Evolutionary conservation across 2,797 vertebrate genomes (phyloP).

Genomic region (Fratercula arctica): DNA sequence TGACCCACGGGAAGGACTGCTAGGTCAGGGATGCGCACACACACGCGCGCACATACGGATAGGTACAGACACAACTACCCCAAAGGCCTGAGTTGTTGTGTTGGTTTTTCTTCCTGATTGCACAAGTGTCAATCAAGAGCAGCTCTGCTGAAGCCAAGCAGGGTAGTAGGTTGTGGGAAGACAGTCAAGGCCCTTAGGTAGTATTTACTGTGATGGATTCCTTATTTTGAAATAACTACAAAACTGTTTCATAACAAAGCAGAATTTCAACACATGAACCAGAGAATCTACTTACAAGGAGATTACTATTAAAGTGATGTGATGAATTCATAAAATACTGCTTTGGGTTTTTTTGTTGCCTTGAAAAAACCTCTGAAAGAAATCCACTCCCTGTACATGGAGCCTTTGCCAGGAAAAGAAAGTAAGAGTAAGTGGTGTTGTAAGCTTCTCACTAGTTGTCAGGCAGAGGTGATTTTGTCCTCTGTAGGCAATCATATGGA

Average conservation of each 20-base stretch:
- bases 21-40: neutral
- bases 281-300: neutral
- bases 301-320: too few relatives aligned
- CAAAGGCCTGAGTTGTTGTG: neutral
- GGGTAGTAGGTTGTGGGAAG: neutral
- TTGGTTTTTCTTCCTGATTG: neutral
- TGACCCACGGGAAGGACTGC: neutral
- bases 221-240: conserved; percentile 17
- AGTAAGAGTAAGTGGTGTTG: neutral
- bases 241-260: conserved; percentile 10
- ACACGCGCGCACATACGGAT: neutral
- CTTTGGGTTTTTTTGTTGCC: neutral
- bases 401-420: neutral
- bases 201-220: neutral
- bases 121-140: neutral
- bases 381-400: neutral
- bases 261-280: neutral
- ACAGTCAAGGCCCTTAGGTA: neutral
- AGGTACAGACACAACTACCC: neutral
- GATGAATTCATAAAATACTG: too few relatives aligned
- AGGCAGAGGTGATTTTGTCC: neutral
- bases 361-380: neutral
- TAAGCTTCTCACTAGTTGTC: neutral
- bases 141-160: conserved; percentile 12
- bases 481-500: neutral